These are phyloP conservation scores for Dinothrombium tinctorium DNA, from an alignment of 1,140 invertebrate species.

Conservation along the genomic window DNA sequence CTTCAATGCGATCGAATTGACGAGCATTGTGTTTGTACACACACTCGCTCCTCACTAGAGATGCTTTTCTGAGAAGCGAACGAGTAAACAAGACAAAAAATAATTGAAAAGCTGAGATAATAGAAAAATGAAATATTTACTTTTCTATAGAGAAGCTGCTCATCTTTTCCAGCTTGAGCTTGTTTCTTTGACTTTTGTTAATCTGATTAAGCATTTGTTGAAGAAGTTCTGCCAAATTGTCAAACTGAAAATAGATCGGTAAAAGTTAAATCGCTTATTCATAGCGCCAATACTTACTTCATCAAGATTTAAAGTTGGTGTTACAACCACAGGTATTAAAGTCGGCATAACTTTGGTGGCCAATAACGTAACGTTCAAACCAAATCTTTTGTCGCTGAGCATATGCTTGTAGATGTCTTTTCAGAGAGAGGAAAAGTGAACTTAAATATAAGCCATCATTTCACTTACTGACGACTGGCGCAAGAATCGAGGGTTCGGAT, in stretches of 20 bases:
- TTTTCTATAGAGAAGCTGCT: conserved; percentile 14
- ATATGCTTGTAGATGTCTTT: conserved; percentile 72
- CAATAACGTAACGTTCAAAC: conserved; percentile 67
- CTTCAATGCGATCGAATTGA: too few species aligned
- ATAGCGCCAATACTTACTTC: too few species aligned
- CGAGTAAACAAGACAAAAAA: background rate
- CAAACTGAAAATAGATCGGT: conserved; percentile 13
- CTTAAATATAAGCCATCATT: background rate
- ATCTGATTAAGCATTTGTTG: conserved; percentile 17
- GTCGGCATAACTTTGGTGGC: conserved; percentile 74
- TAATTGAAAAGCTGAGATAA: background rate
- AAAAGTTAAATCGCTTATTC: too few species aligned
- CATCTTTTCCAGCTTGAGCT: conserved; percentile 17
- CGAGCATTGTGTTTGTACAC: too few species aligned
- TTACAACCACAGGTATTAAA: conserved; percentile 71
- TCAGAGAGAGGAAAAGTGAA: background rate
- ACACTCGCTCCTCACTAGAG: too few species aligned
- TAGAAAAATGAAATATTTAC: conserved; percentile 7
- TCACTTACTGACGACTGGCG: conserved; percentile 24
- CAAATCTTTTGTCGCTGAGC: conserved; percentile 62
- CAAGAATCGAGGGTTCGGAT: conserved; percentile 42
- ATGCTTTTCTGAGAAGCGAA: too few species aligned
- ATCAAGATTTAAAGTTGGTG: conserved; percentile 62
- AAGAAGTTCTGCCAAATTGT: conserved; percentile 14
- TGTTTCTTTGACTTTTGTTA: conserved; percentile 17